Evolutionary conservation across 2,113 vertebrate genomes (phyloP), one percentile per base, ranked within the genome.

Genomic region (Nothobranchius kuhntae): DNA sequence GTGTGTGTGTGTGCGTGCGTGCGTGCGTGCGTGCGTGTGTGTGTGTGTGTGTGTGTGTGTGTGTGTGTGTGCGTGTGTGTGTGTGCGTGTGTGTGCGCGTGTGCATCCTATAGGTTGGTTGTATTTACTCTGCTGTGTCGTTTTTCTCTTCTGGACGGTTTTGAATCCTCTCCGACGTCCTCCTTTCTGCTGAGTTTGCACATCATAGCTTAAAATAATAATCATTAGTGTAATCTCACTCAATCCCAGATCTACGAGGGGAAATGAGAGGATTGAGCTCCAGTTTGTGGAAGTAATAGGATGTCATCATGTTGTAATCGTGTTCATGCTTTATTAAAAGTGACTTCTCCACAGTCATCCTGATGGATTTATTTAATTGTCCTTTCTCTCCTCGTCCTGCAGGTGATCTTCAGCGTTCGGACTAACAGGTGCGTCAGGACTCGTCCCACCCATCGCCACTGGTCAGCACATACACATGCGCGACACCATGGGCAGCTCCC

Each of bases 401-500:
- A 93, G 90, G 87, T 90, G 73, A 88, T 59, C 75, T 71, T 53
- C 64, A 78, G 53, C 75, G 53, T 83, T 75, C 71, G 59, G 76
- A 63, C 58, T 53, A 66, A 63, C 72, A 52, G 7, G 38, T 69
- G 81, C 65, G 56, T 82, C 89, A 88, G 78, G 75, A 71, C 64
- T 14, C 50, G 1, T 50, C 45, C 68, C 30, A 3, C 71, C 58
- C 66, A 17, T 63, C 56, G 17, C 26, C 72, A 15, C 48, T 68
- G 65, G 78, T 75, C 84, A 68, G 88, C 93, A 82, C 78, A 94
- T 94, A 91, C 95, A 95, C 94, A 91, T 94, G 73, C 94, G 96
- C 88, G 75, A 94, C 95, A 96, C 94, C 81, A 98, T 99, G 97
- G 95, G 96, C 86, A 94, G 91, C 89, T 95, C 95, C 85, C 96